These are phyloP conservation scores for Heterochromis multidens DNA, from an alignment of 2,113 vertebrate genomes.

Conservation along the genomic window DNA sequence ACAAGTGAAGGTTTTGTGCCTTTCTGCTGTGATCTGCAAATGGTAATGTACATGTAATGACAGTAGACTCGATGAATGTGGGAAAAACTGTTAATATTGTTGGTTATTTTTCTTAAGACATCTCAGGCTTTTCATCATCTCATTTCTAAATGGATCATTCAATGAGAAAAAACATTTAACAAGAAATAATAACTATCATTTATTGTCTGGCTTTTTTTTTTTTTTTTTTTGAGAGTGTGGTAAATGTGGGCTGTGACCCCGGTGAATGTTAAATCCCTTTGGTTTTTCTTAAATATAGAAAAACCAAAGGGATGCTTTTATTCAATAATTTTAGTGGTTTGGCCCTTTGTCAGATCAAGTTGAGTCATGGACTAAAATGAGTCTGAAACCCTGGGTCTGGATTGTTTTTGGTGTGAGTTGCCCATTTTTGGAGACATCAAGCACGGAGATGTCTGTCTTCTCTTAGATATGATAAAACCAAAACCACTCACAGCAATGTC, in stretches of 20 bases:
- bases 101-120: not conserved
- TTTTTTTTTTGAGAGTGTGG: not conserved
- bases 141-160: too few species aligned
- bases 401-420: not conserved
- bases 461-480: not conserved
- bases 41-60: not conserved
- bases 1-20: too few species aligned
- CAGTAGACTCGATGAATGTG: not conserved
- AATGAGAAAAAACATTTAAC: not conserved
- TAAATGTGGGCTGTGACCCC: not conserved
- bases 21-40: not conserved
- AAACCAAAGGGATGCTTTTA: not conserved
- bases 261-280: too few species aligned
- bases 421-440: not conserved
- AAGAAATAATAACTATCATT: not conserved
- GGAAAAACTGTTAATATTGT: not conserved
- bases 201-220: not conserved
- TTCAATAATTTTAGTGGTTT: not conserved
- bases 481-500: not conserved
- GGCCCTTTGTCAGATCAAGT: not conserved
- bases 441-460: not conserved
- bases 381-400: not conserved
- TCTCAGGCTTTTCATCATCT: not conserved
- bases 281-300: not conserved
- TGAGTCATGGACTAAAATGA: not conserved